A percentile compares a stretch with the other conserved stretches of the same genome.
These are phyloP conservation scores for Macrophya annulata DNA, from an alignment of 2,888 invertebrate genomes.

Conservation along the genomic window DNA sequence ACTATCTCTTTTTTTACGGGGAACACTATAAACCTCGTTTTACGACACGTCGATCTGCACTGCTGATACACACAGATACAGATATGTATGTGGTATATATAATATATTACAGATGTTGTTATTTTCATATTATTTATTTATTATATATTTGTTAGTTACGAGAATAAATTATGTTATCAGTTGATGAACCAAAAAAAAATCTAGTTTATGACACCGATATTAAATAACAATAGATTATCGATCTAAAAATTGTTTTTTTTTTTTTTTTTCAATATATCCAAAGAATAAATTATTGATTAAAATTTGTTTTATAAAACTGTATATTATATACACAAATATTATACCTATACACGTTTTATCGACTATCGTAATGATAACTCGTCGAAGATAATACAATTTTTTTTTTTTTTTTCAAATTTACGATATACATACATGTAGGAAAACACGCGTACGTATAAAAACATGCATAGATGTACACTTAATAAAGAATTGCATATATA, in stretches of 20 bases:
- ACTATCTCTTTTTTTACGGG: background rate
- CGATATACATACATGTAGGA: too few relatives aligned
- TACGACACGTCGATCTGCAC: background rate
- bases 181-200: background rate
- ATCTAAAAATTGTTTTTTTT: too few relatives aligned
- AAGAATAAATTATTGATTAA: too few relatives aligned
- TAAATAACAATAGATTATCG: background rate
- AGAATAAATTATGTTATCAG: background rate
- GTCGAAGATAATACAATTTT: background rate
- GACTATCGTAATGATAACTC: background rate
- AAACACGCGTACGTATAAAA: too few relatives aligned
- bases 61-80: background rate
- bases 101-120: too few relatives aligned
- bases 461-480: too few relatives aligned
- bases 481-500: too few relatives aligned
- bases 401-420: background rate
- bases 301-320: background rate
- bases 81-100: background rate
- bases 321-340: too few relatives aligned
- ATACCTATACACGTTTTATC: too few relatives aligned
- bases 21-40: background rate
- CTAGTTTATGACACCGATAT: background rate
- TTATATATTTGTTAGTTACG: background rate
- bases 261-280: too few relatives aligned
- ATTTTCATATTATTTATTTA: background rate